Conservation (phyloP, 1,140 invertebrate species). For the Trichonephila clavipes region DNA sequence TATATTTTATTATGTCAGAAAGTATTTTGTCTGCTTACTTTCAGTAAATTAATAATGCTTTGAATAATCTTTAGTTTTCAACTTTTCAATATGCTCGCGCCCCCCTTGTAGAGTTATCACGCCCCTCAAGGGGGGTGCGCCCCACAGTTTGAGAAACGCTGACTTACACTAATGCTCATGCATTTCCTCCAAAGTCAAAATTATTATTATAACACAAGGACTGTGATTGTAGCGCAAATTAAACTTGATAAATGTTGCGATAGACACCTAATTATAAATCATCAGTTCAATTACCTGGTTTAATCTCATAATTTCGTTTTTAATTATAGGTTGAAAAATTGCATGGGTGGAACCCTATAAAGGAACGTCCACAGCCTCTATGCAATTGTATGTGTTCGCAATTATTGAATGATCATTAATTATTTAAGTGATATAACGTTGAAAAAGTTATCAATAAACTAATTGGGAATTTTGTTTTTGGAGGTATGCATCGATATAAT, state of each 20-base stretch:
- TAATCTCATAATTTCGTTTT: neutral
- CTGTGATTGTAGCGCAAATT: neutral
- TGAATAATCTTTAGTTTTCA: too few relatives aligned
- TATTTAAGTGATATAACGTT: neutral
- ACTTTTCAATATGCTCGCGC: too few relatives aligned
- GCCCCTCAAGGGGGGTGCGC: too few relatives aligned
- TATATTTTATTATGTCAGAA: too few relatives aligned
- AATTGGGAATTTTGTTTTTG: neutral
- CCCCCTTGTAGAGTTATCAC: too few relatives aligned
- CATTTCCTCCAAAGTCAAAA: too few relatives aligned
- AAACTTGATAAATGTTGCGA: neutral
- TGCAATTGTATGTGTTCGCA: neutral
- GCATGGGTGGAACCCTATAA: neutral
- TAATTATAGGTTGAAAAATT: conserved; percentile 22
- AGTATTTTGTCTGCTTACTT: too few relatives aligned
- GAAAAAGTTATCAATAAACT: conserved; percentile 12
- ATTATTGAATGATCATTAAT: conserved; percentile 31
- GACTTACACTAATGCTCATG: too few relatives aligned
- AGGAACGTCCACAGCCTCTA: neutral
- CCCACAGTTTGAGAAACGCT: too few relatives aligned
- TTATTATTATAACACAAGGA: too few relatives aligned
- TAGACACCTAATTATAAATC: conserved; percentile 23
- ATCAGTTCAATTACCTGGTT: neutral
- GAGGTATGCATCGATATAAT: neutral
- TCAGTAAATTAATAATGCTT: too few relatives aligned